Percentiles rank a stretch among this genome's conserved stretches.
phyloP scores from a whole-genome alignment of 2,888 invertebrate genomes.

The Drosophila bunnanda region DNA sequence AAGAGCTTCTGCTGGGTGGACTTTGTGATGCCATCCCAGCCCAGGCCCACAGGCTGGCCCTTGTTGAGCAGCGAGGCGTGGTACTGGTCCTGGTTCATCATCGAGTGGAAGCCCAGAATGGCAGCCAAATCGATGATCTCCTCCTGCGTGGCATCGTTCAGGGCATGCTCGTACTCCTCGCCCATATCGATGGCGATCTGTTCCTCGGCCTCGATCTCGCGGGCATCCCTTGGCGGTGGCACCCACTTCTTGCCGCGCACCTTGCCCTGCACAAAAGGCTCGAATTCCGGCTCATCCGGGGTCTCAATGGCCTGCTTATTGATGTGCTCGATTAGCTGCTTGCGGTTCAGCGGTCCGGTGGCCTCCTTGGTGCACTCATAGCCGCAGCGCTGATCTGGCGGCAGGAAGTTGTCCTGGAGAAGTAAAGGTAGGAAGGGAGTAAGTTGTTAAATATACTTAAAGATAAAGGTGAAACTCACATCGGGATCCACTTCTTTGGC shows the following conservation, averaged over 20 bases:
- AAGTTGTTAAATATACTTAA: neutral
- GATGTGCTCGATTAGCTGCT: conserved; percentile 97
- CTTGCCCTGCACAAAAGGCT: conserved; percentile 96
- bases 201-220: conserved; percentile 93
- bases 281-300: conserved; percentile 97
- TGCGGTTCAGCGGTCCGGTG: conserved; percentile 97
- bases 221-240: conserved; percentile 90
- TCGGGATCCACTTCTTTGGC: conserved; percentile 99
- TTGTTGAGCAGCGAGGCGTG: conserved; percentile 97
- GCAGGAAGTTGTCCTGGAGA: conserved; percentile 96
- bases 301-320: conserved; percentile 99
- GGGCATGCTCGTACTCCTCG: conserved; percentile 96
- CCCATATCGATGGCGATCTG: conserved; percentile 97
- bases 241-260: conserved; percentile 97
- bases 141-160: conserved; percentile 94
- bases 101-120: conserved; percentile 99
- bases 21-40: conserved; percentile 98
- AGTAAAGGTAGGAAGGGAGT: no score
- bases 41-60: conserved; percentile 94
- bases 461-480: conserved; percentile 88
- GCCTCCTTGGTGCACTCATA: conserved; percentile 98
- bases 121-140: conserved; percentile 99
- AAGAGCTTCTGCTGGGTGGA: conserved; percentile 95
- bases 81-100: conserved; percentile 99
- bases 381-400: conserved; percentile 97